A percentile compares a stretch with the other conserved stretches of the same genome.
Evolutionary conservation across 2,113 vertebrate genomes (phyloP).

Genomic region (Odocoileus hemionus): DNA sequence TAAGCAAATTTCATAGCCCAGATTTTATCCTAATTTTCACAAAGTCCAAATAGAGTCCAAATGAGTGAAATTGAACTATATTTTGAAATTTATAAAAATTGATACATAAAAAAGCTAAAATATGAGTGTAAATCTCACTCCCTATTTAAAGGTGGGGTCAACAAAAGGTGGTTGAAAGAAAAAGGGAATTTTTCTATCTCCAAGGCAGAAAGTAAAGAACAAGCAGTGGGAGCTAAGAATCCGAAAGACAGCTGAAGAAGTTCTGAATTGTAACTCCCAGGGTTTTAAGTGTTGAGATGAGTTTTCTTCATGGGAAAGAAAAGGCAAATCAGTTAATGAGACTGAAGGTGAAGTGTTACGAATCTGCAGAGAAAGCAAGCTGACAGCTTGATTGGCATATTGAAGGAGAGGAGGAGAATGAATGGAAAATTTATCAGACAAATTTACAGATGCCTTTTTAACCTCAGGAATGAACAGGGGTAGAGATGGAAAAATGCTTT

Average conservation of each 20-base stretch:
- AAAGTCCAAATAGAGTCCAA: constrained; percentile 6
- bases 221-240: constrained; percentile 48
- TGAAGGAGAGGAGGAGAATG: constrained; percentile 65
- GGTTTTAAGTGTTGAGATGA: constrained; percentile 63
- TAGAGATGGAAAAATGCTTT: background rate
- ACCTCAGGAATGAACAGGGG: constrained; percentile 53
- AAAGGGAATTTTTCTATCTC: background rate
- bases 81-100: constrained; percentile 32
- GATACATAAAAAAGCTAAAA: background rate
- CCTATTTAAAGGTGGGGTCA: constrained; percentile 36
- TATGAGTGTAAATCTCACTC: background rate
- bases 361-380: constrained; percentile 63
- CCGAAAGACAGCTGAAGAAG: constrained; percentile 52
- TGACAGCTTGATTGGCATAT: constrained; percentile 67
- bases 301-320: constrained; percentile 66
- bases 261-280: constrained; percentile 58
- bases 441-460: constrained; percentile 70
- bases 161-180: constrained; percentile 33
- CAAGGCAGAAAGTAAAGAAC: constrained; percentile 42
- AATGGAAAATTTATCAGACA: constrained; percentile 58
- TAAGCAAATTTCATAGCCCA: background rate
- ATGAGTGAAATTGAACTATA: background rate
- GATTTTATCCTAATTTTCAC: constrained; percentile 14
- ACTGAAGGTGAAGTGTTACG: constrained; percentile 67
- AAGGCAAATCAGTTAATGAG: constrained; percentile 73